Base-by-base conservation (phyloP, 2,797 vertebrate genomes). In the Botia kubotai region DNA sequence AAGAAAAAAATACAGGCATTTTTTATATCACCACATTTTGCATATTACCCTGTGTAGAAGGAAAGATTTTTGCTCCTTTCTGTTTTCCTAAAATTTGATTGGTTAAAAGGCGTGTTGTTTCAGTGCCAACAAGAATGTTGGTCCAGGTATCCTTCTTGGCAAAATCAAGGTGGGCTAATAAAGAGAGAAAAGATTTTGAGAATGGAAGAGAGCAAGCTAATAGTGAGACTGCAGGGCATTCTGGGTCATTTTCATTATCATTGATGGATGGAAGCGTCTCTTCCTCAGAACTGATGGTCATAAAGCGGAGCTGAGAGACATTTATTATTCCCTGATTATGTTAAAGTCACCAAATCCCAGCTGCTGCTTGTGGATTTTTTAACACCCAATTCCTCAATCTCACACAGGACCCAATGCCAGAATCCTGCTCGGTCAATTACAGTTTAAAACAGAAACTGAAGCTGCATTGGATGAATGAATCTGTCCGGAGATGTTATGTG, bases 321-420 rank as follows among this genome's bases (percentile, higher is more conserved):
- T 75, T 72, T 79, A 80, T 76, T 83, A 83, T 75, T 75, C 63
- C 66, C 72, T 83, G 67, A 83, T 80, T 80, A 60, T 53, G 66
- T 70, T 53, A 73, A 69, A 73, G 63, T 26, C 72, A 65, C 58
- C 52, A 62, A 48, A 16, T 67, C 46, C 72, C 70, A 73, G 65
- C 48, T 79, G 69, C 52, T 55, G n/a, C 70, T 39, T 26, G 21
- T 23, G 10, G 58, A 62, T 23, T 60, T 14, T 60, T 21, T 14
- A 29, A 5, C 58, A 12, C 58, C 58, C 5, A 14, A 60, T 33
- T 33, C 33, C 33, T 33, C 33, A 33, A 26, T 60, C 21, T 60
- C 57, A 11, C 21, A 60, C 11, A 11, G 3, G 72, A 43, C 43
- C 70, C 62, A 79, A 71, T 71, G 67, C 60, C 55, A 60, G 50